A percentile compares a stretch with the other conserved stretches of the same genome.
Conservation (phyloP, 2,797 vertebrate genomes). For the Falco biarmicus region DNA sequence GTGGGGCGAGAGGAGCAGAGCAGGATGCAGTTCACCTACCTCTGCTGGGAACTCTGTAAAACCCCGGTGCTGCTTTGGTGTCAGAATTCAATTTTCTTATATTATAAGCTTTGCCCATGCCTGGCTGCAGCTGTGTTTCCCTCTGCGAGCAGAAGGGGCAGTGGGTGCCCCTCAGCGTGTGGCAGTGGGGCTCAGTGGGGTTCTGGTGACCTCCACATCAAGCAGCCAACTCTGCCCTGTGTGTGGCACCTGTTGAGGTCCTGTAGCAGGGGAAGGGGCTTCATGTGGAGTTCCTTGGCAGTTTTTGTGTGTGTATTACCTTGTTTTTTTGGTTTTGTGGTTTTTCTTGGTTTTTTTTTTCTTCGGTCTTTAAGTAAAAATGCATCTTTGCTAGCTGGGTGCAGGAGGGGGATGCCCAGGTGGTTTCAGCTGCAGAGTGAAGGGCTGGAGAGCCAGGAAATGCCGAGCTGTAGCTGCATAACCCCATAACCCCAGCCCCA, state of each 20-base stretch:
- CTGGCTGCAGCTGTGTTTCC: not conserved
- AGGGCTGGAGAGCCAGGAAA: not conserved
- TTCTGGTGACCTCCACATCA: not conserved
- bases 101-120: not conserved
- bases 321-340: no score
- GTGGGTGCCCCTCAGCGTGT: not conserved
- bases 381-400: not conserved
- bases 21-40: not conserved
- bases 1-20: not conserved
- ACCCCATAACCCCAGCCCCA: not conserved
- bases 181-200: accelerated
- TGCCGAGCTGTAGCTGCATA: not conserved
- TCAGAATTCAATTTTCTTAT: not conserved
- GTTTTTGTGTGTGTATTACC: not conserved
- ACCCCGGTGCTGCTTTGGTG: not conserved
- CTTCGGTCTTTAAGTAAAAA: not conserved
- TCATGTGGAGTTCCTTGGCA: accelerated
- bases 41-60: not conserved
- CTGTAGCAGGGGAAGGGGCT: not conserved
- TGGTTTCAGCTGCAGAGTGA: not conserved
- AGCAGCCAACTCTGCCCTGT: accelerated
- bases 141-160: not conserved
- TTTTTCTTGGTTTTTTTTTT: not conserved
- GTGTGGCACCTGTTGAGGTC: not conserved
- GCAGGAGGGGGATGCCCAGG: not conserved